A percentile compares a stretch with the other conserved stretches of the same genome.
Evolutionary conservation across 2,113 vertebrate genomes (phyloP).

Genomic region (Neodontobutis hainanensis): DNA sequence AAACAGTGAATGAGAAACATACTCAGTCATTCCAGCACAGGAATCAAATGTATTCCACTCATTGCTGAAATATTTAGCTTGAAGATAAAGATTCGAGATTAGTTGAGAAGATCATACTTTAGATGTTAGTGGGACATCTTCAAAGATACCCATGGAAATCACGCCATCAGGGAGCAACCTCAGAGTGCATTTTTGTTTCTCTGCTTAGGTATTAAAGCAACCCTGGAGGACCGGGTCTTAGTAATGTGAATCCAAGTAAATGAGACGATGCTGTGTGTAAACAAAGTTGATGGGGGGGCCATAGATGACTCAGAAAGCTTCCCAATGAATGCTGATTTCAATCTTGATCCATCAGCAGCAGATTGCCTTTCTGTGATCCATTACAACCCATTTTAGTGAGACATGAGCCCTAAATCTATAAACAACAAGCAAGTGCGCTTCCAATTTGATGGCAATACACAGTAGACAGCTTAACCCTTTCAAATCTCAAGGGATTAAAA

Average conservation of each 20-base stretch:
- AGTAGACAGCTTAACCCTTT: slow-evolving; percentile 36
- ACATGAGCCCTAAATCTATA: slow-evolving; percentile 35
- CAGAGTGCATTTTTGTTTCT: slow-evolving; percentile 3
- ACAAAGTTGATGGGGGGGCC: slow-evolving; percentile 29
- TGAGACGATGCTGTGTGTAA: slow-evolving; percentile 45
- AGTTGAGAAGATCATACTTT: slow-evolving; percentile 12
- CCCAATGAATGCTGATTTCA: slow-evolving; percentile 53
- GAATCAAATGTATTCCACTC: not conserved
- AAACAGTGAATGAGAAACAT: not conserved
- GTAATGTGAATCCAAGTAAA: slow-evolving; percentile 36
- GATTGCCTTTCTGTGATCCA: slow-evolving; percentile 30
- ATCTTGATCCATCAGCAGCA: slow-evolving; percentile 35
- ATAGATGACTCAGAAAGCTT: slow-evolving; percentile 36
- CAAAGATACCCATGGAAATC: slow-evolving; percentile 4
- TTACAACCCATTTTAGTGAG: slow-evolving; percentile 42
- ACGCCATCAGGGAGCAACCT: not conserved
- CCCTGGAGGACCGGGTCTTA: slow-evolving; percentile 23
- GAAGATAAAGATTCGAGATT: slow-evolving; percentile 1
- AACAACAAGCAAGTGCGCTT: slow-evolving; percentile 40
- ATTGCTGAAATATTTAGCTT: slow-evolving; percentile 9
- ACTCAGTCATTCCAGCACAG: not conserved
- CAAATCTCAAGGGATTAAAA: slow-evolving; percentile 25
- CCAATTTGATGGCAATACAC: slow-evolving; percentile 46
- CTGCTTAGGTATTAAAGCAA: slow-evolving; percentile 24
- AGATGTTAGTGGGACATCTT: slow-evolving; percentile 12